These are phyloP conservation scores for Heliangelus exortis DNA, from an alignment of 2,797 vertebrate genomes.

Conservation along the genomic window DNA sequence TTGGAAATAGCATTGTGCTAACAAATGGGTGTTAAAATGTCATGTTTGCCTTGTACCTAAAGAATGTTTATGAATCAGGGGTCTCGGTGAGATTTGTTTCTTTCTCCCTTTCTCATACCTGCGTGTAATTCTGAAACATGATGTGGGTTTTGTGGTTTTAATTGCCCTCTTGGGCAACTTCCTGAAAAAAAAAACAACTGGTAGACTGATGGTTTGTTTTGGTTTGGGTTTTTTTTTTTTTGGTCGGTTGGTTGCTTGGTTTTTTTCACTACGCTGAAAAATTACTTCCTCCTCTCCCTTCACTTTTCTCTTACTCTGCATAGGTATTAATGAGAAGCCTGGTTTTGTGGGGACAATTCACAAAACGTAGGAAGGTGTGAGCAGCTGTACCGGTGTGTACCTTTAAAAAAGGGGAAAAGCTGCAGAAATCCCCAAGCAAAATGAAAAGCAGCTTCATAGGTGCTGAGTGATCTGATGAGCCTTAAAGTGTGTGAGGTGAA, in stretches of 20 bases:
- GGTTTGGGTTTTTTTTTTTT: too few relatives aligned
- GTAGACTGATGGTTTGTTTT: not conserved
- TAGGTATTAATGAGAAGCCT: not conserved
- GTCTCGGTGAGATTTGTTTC: not conserved
- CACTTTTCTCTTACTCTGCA: not conserved
- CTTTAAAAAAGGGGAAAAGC: not conserved
- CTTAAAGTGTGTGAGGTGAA: not conserved
- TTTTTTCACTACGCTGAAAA: not conserved
- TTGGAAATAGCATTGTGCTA: not conserved
- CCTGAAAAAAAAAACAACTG: conserved; percentile 21
- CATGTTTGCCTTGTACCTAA: not conserved
- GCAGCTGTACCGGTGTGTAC: not conserved
- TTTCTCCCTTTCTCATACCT: not conserved
- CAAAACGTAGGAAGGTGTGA: not conserved
- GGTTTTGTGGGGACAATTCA: not conserved
- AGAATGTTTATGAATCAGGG: not conserved
- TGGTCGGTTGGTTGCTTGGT: not conserved
- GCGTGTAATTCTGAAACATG: not conserved
- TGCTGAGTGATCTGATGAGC: not conserved
- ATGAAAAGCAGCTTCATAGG: not conserved
- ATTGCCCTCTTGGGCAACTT: conserved; percentile 39
- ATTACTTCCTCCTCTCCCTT: not conserved
- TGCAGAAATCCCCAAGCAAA: not conserved
- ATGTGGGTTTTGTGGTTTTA: conserved; percentile 28
- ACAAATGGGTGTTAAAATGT: not conserved